Evolutionary conservation across 2,888 invertebrate species (phyloP).

Genomic region (Diachrysia chrysitis): DNA sequence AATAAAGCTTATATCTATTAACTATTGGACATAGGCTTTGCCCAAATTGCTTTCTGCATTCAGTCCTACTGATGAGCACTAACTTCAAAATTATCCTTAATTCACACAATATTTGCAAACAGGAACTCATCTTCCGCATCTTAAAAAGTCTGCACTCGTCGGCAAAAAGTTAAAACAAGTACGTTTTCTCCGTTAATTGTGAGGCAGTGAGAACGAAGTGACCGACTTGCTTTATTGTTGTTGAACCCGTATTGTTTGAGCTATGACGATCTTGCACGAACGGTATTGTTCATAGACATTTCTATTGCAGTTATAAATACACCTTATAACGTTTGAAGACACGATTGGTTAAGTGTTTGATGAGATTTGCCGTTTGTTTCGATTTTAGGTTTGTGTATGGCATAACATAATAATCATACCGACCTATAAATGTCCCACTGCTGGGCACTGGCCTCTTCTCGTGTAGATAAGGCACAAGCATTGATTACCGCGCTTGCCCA

Average conservation of each 20-base stretch:
- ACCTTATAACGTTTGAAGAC: neutral
- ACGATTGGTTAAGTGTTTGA: neutral
- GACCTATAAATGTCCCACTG: no score
- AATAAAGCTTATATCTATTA: no score
- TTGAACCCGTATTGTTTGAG: neutral
- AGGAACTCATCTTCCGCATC: neutral
- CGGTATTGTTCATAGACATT: neutral
- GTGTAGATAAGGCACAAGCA: no score
- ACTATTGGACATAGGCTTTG: no score
- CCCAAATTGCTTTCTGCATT: no score
- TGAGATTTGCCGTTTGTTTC: neutral
- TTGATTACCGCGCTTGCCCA: no score
- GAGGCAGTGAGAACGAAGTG: conserved; percentile 40
- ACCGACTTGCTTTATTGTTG: conserved; percentile 45
- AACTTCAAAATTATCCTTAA: neutral
- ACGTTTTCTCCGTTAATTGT: conserved; percentile 39
- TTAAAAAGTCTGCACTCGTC: neutral
- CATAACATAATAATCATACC: no score
- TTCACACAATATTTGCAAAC: neutral
- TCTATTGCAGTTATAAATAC: neutral
- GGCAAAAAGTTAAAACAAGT: neutral
- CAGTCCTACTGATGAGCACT: no score
- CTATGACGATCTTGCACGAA: neutral
- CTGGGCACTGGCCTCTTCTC: no score
- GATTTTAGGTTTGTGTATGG: neutral